Base-by-base conservation (phyloP, 2,797 vertebrate species). In the Lophius americanus region DNA sequence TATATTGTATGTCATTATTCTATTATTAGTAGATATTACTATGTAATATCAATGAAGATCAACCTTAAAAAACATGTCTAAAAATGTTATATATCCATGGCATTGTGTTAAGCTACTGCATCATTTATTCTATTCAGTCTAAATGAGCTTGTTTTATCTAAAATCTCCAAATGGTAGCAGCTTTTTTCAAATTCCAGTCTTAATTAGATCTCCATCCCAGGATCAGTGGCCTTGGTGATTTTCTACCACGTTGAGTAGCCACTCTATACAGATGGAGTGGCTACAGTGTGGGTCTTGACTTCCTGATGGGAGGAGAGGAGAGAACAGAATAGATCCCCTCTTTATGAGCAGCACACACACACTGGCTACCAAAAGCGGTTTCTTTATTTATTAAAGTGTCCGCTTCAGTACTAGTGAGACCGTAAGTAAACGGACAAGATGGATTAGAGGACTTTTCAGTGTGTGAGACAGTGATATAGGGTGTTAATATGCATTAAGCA, bases 241-340 rank as follows among this genome's bases (percentile, higher is more conserved):
- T 23, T 89, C 92, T 85, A 75, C 86, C 85, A 84, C 94, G 92
- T 92, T 87, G 74, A 88, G 87, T 61, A 67, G 89, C 91, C 87
- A 92, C 88, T 76, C 71, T 86, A 81, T 93, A 93, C 92, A 94
- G 92, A 91, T 93, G 92, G 92, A 93, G 84, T 88, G 88, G 84
- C 78, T 82, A 88, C 83, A 91, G 89, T 85, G 76, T 85, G 69
- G 83, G 84, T 79, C 79, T 87, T 85, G 86, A 88, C 86, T 88
- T 84, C 83, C 88, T 88, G 84, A 85, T 89, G 77, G 87, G 86
- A 83, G 84, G 91, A 91, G 91, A 90, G 85, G 81, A 71, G 64
- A 75, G 78, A 85, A 83, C 68, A 82, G 88, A 89, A 92, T 87
- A 89, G 85, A 91, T 86, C 84, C 86, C 81, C 88, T 84, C 89